Evolutionary conservation across 1,140 invertebrate species (phyloP).

Genomic region (roundworm (Caenorhabditis elegans)): DNA sequence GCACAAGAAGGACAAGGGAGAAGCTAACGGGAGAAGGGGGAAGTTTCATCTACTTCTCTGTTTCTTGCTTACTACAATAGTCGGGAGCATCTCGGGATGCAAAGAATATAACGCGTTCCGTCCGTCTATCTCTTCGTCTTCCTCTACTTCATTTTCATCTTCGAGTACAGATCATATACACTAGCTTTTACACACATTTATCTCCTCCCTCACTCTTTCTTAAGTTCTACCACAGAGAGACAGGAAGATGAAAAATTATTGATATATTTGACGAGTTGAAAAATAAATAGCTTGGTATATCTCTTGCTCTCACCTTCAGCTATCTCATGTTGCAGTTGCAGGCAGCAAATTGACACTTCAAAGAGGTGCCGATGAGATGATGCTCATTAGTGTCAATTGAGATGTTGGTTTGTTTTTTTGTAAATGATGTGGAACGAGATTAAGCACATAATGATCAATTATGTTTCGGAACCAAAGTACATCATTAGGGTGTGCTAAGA

Average conservation of each 20-base stretch:
- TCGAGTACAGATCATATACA: constrained; percentile 30
- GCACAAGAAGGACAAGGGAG: constrained; percentile 5
- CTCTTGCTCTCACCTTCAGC: background rate
- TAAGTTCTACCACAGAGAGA: constrained; percentile 3
- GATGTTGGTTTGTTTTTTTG: background rate
- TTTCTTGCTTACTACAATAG: background rate
- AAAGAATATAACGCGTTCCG: constrained; percentile 13
- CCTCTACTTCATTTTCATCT: no score
- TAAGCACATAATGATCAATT: no score
- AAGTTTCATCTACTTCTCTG: background rate
- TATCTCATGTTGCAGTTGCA: constrained; percentile 20
- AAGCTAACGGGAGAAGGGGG: background rate
- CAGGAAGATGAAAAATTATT: background rate
- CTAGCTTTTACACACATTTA: background rate
- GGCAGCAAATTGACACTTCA: constrained; percentile 5
- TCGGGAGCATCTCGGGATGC: background rate
- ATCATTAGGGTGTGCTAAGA: no score
- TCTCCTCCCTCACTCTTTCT: background rate
- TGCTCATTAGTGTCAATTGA: background rate
- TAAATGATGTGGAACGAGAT: background rate
- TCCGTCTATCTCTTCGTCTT: background rate
- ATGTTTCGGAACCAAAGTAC: no score
- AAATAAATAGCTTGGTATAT: constrained; percentile 3
- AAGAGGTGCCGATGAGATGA: background rate
- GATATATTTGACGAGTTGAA: constrained; percentile 28